phyloP scores from a whole-genome alignment of 2,113 vertebrate genomes.

The Odontesthes bonariensis region DNA sequence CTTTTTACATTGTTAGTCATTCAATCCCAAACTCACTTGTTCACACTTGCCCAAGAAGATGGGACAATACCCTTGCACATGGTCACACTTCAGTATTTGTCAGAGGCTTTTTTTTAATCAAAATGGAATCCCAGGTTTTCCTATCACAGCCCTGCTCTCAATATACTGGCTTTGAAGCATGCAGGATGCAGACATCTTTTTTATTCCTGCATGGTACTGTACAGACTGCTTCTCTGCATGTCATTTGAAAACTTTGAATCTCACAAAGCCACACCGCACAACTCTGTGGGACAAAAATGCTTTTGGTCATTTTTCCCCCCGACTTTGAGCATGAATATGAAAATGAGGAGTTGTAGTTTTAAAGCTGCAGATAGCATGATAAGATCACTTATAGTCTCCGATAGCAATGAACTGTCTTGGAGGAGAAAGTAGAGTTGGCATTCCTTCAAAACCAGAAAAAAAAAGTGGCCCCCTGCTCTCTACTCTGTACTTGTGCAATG shows the following conservation, averaged over 20 bases:
- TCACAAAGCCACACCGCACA: slow-evolving; percentile 53
- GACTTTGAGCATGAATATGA: slow-evolving; percentile 72
- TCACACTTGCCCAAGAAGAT: slow-evolving; percentile 47
- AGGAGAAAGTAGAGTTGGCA: slow-evolving; percentile 51
- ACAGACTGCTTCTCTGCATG: slow-evolving; percentile 82
- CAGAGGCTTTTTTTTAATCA: slow-evolving; percentile 49
- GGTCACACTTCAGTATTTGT: slow-evolving; percentile 32
- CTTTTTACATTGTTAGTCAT: slow-evolving; percentile 51
- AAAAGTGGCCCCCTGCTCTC: slow-evolving; percentile 21
- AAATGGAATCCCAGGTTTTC: slow-evolving; percentile 47
- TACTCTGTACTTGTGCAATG: slow-evolving; percentile 34
- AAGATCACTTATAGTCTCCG: slow-evolving; percentile 34
- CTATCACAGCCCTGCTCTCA: slow-evolving; percentile 78
- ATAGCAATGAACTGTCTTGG: slow-evolving; percentile 74
- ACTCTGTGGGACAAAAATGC: slow-evolving; percentile 37
- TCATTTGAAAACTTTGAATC: slow-evolving; percentile 58
- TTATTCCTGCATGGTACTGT: slow-evolving; percentile 79
- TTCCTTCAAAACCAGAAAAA: slow-evolving; percentile 23
- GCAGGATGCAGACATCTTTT: slow-evolving; percentile 79
- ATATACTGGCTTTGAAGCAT: slow-evolving; percentile 86
- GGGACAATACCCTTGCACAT: slow-evolving; percentile 21
- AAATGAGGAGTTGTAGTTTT: slow-evolving; percentile 50
- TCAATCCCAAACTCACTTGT: slow-evolving; percentile 41
- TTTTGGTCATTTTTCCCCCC: slow-evolving; percentile 35
- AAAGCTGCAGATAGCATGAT: slow-evolving; percentile 69